Base-by-base conservation (phyloP, 2,797 vertebrate species). In the Anabas testudineus region DNA sequence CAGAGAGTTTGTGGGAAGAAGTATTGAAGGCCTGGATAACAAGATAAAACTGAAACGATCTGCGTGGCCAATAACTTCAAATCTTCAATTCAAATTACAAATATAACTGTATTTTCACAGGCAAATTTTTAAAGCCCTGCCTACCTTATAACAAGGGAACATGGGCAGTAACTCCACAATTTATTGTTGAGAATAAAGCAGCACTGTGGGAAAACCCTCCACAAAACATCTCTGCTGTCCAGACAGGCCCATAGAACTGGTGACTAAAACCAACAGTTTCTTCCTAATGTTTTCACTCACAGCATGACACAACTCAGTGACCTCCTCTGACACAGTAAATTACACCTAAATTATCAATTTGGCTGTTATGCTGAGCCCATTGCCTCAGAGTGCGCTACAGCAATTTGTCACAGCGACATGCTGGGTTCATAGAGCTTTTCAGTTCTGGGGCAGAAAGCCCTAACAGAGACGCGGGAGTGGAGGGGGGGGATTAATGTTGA, bases 311-410 rank as follows among this genome's bases (percentile, higher is more conserved):
- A 82, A 77, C 74, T 76, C 72, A 60, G 21, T 80, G 79, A 84
- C 84, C 78, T 84, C 81, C 62, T 42, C 67, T 65, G 64, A 80
- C 71, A 82, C 72, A 80, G 78, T 87, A 81, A 85, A 88, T 87
- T 79, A 83, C 79, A 83, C 87, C 78, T 72, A 73, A 82, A 82
- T 89, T 80, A 89, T 90, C 79, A 87, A 82, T 81, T 87, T 82
- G 62, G 68, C 67, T 75, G 64, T 74, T 45, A 64, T 58, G 22
- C 69, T 10, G 54, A 84, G 60, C 56, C 59, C 48, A 39, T 76
- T 56, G 69, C 74, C 37, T 82, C 68, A 41, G 36, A 71, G 70
- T 78, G 67, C 48, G 63, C 54, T 63, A 63, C 66, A 69, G 81
- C 59, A 73, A 76, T 90, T 83, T 86, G 72, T 82, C 77, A 82